Evolutionary conservation across 2,888 invertebrate species (phyloP).

Genomic region (Calameuta idolon): DNA sequence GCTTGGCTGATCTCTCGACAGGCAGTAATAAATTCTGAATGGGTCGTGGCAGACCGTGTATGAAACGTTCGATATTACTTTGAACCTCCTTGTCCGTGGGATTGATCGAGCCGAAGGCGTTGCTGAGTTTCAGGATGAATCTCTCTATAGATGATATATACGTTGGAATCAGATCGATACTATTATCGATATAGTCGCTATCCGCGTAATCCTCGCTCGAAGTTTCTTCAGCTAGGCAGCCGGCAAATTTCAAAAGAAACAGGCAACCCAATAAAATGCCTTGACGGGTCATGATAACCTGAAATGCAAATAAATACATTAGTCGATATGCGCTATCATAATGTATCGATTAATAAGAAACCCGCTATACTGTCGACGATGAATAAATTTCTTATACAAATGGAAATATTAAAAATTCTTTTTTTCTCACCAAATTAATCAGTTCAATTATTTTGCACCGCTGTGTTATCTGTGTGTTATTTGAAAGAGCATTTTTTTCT

Average conservation of each 20-base stretch:
- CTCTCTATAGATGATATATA: slow-evolving; percentile 9
- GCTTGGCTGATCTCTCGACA: not conserved
- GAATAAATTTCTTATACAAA: not conserved
- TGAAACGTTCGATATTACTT: slow-evolving; percentile 4
- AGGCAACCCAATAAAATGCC: not conserved
- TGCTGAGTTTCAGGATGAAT: slow-evolving; percentile 9
- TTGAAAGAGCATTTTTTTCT: no score
- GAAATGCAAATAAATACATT: not conserved
- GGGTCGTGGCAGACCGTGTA: slow-evolving; percentile 10
- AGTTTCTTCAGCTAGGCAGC: not conserved
- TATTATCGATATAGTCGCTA: not conserved
- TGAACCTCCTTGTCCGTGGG: slow-evolving; percentile 9
- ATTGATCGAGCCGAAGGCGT: slow-evolving; percentile 17
- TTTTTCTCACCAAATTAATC: no score
- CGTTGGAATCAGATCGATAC: not conserved
- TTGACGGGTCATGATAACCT: not conserved
- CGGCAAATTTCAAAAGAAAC: not conserved
- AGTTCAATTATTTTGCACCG: no score
- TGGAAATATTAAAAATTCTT: no score
- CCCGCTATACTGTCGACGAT: no score
- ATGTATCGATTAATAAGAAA: not conserved
- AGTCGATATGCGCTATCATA: not conserved
- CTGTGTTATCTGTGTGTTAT: no score
- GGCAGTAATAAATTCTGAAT: slow-evolving; percentile 9
- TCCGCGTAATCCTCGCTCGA: not conserved